Conservation (phyloP, 2,113 vertebrate genomes). For the Seriola dumerili region DNA sequence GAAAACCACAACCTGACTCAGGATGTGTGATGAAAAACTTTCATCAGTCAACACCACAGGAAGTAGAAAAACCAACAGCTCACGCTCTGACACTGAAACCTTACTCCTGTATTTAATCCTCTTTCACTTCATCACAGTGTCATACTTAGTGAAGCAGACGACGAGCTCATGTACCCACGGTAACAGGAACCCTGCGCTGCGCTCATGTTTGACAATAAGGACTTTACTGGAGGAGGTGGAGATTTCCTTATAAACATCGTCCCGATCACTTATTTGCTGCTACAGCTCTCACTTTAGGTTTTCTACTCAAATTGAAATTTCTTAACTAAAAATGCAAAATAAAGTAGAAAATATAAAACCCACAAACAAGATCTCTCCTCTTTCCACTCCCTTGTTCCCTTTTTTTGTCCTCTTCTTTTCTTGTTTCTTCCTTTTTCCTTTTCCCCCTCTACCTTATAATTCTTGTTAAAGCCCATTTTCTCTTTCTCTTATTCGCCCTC, state of each 20-base stretch:
- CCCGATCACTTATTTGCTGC: too few species aligned
- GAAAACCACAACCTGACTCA: conserved; percentile 32
- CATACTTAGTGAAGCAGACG: neutral
- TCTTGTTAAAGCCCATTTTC: neutral
- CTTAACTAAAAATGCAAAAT: neutral
- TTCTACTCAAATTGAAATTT: neutral
- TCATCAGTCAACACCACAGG: conserved; percentile 18
- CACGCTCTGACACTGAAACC: neutral
- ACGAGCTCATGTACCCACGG: neutral
- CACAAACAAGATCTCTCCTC: too few species aligned
- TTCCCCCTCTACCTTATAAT: neutral
- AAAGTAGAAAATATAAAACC: neutral
- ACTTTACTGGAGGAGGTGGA: too few species aligned
- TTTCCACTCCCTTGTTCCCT: too few species aligned
- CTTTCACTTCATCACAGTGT: neutral
- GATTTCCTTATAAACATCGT: neutral
- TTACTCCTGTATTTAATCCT: neutral
- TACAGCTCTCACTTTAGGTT: too few species aligned
- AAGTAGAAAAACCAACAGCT: conserved; percentile 11
- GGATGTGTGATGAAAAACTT: conserved; percentile 30
- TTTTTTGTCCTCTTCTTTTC: neutral
- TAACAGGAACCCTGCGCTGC: neutral
- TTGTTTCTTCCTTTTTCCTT: neutral
- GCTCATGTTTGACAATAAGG: too few species aligned
- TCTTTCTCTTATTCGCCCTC: neutral